Percentiles rank a stretch among this genome's conserved stretches.
Evolutionary conservation across 2,113 vertebrate genomes (phyloP).

Genomic region (Monarcha castaneiventris): DNA sequence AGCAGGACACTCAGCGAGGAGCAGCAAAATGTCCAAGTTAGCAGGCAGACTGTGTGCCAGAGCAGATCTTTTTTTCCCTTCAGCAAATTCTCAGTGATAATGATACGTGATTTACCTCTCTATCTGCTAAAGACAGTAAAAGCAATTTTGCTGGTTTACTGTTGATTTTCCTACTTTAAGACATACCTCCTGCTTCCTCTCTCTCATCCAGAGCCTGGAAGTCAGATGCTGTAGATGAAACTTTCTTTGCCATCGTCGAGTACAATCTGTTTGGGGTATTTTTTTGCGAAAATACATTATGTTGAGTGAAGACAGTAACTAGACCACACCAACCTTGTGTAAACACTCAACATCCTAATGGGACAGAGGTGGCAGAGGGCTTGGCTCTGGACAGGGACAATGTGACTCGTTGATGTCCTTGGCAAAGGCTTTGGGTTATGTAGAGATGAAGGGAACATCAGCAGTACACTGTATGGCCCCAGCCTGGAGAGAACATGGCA

Average conservation of each 20-base stretch:
- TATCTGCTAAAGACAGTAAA: neutral
- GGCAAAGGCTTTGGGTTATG: neutral
- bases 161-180: neutral
- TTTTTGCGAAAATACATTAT: neutral
- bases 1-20: neutral
- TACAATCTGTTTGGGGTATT: neutral
- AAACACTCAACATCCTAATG: neutral
- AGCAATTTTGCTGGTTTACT: neutral
- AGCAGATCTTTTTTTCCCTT: neutral
- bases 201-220: neutral
- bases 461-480: neutral
- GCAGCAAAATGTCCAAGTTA: neutral
- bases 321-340: neutral
- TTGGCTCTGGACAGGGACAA: accelerated
- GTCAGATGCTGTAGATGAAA: neutral
- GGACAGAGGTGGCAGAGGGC: neutral
- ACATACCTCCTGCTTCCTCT: neutral
- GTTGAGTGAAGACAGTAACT: neutral
- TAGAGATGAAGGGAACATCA: neutral
- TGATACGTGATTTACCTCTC: neutral
- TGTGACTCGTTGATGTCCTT: accelerated
- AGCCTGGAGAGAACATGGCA: neutral
- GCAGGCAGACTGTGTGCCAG: neutral
- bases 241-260: neutral
- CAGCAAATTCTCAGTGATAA: neutral